Evolutionary conservation across 2,113 vertebrate genomes (phyloP).

Genomic region (Platycercus adscitus): DNA sequence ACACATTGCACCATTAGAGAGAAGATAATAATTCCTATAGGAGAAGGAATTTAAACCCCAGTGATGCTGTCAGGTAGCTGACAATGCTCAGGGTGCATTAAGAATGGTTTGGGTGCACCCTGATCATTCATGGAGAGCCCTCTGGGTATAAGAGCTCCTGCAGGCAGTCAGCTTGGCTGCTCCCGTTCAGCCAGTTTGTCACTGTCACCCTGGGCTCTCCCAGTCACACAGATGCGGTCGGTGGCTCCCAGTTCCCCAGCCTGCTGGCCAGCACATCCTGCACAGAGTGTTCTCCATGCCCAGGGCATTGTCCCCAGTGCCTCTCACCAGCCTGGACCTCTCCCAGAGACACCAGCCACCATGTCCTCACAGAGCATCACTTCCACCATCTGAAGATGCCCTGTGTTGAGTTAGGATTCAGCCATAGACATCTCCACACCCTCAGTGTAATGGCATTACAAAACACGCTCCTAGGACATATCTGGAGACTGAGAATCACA

Average conservation of each 20-base stretch:
- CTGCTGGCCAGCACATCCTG: neutral
- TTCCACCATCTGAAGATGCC: neutral
- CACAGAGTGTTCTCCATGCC: fast-evolving
- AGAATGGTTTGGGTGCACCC: too few relatives aligned
- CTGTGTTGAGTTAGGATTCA: neutral
- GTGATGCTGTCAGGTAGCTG: too few relatives aligned
- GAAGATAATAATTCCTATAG: neutral
- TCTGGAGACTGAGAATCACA: neutral
- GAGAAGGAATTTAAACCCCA: neutral
- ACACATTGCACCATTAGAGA: neutral
- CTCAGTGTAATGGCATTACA: neutral
- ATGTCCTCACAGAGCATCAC: fast-evolving
- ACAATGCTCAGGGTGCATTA: neutral
- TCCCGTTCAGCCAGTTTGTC: neutral
- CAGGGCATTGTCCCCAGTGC: too few relatives aligned
- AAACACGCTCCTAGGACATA: neutral
- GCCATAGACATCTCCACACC: neutral
- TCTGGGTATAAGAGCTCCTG: neutral
- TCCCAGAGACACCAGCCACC: neutral
- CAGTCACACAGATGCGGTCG: fast-evolving
- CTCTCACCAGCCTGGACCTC: neutral
- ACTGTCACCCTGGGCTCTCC: neutral
- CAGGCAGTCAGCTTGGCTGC: neutral
- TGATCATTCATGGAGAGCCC: fast-evolving
- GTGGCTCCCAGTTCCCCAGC: neutral